Evolutionary conservation across 64 coral and sea anemone species (phyloP), one percentile per base, ranked within the genome.

Genomic region (Stichodactyla mertensii): DNA sequence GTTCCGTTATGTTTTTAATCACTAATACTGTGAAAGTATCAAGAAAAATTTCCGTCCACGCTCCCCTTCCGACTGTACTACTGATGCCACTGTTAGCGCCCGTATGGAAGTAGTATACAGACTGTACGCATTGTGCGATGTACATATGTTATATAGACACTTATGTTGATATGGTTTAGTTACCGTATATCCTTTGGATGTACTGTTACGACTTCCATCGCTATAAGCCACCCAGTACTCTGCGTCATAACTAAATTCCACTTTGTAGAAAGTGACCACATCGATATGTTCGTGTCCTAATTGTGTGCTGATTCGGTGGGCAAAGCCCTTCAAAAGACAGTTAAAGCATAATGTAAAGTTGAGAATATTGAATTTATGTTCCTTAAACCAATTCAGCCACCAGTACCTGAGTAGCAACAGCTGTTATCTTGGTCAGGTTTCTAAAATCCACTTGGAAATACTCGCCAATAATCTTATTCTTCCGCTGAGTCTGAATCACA

Each of bases 361-460:
- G 36, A 45, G 36, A 45, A 45, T 45, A 45, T 45, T 45, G 36
- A 2, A 45, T 45, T 45, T 45, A 45, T 45, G 36, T 45, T 45
- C 3, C 36, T 45, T 45, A 45, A 45, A 45, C 20, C 10, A 9
- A 31, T 31, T 10, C 26, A 74, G 27, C 20, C 6, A 31, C 20
- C 6, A 11, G 12, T 74, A 96, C 94, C 91, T 96, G 94, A 16
- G 91, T 96, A 74, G 94, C 87, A 55, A 96, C 61, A 45, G 87
- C 91, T 71, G 94, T 92, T 2, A 96, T 79, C 55, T 92, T 92
- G 6, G 94, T 96, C 53, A 92, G 54, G 22, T 96, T 96, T 27
- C 85, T 55, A 24, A 96, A 77, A 31, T 96, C 91, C 27, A 96
- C 86, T 64, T 96, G 91, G 86, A 96, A 70, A 80, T 96, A 96